Conservation (phyloP, 2,797 vertebrate genomes). For the Labeo calbasu region DNA sequence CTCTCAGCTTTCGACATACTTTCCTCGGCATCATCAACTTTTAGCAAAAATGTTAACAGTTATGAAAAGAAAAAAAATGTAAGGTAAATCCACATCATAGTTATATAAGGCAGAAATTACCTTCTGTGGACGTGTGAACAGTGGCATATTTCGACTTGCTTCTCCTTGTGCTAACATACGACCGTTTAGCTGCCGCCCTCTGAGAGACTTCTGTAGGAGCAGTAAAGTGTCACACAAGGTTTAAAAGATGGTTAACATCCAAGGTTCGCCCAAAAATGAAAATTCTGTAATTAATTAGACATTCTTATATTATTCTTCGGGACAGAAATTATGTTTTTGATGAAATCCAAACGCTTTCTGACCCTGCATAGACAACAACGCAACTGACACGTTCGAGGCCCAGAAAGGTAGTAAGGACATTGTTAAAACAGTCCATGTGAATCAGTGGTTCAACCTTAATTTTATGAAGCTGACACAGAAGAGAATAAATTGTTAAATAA, state of each 20-base stretch:
- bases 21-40: slow-evolving; percentile 73
- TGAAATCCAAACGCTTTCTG: too few relatives aligned
- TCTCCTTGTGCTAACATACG: slow-evolving; percentile 76
- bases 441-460: too few relatives aligned
- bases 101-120: slow-evolving; percentile 63
- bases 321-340: too few relatives aligned
- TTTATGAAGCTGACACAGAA: too few relatives aligned
- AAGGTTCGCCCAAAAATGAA: too few relatives aligned
- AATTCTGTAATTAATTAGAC: too few relatives aligned
- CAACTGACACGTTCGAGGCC: too few relatives aligned
- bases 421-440: too few relatives aligned
- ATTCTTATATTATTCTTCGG: too few relatives aligned
- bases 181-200: slow-evolving; percentile 64
- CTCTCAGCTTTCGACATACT: slow-evolving; percentile 52
- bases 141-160: slow-evolving; percentile 75
- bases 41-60: slow-evolving; percentile 1
- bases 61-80: slow-evolving; percentile 1
- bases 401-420: too few relatives aligned
- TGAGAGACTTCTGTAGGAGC: slow-evolving; percentile 68
- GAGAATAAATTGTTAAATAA: too few relatives aligned
- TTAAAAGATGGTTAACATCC: neutral
- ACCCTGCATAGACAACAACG: too few relatives aligned
- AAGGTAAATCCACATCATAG: neutral
- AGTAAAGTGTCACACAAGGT: slow-evolving; percentile 23
- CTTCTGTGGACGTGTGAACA: slow-evolving; percentile 66